Percentiles rank a stretch among this genome's conserved stretches.
These are phyloP conservation scores for Xiphorhynchus elegans DNA, from an alignment of 2,113 vertebrate genomes.

Conservation along the genomic window DNA sequence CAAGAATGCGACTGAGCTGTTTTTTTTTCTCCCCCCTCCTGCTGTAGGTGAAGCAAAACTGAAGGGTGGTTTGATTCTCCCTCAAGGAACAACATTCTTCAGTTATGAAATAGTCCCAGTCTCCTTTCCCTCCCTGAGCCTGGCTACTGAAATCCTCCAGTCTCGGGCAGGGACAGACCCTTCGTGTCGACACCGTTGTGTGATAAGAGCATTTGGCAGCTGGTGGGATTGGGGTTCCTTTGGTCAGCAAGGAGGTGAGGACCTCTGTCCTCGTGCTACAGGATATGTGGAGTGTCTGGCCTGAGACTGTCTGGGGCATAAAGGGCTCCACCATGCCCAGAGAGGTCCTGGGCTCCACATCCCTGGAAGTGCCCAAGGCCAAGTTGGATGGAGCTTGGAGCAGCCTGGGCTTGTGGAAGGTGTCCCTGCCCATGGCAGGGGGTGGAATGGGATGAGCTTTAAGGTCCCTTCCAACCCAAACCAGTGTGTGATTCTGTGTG, in stretches of 20 bases:
- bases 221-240: background rate
- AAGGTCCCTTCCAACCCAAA: background rate
- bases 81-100: constrained; percentile 75
- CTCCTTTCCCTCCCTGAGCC: background rate
- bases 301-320: fast-evolving
- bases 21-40: background rate
- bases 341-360: background rate
- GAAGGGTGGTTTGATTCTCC: constrained; percentile 68
- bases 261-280: background rate
- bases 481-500: background rate
- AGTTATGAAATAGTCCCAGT: constrained; percentile 67
- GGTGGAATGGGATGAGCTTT: background rate
- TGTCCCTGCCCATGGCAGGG: background rate
- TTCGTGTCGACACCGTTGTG: fast-evolving
- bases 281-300: background rate
- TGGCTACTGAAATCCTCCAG: background rate
- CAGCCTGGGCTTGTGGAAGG: background rate
- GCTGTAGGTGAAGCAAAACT: constrained; percentile 66
- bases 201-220: background rate
- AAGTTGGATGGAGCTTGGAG: fast-evolving
- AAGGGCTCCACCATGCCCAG: background rate
- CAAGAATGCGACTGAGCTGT: constrained; percentile 65
- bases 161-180: background rate
- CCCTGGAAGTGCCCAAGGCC: background rate
- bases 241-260: background rate